Evolutionary conservation across 2,113 vertebrate genomes (phyloP).

Genomic region (Chrysemys picta): DNA sequence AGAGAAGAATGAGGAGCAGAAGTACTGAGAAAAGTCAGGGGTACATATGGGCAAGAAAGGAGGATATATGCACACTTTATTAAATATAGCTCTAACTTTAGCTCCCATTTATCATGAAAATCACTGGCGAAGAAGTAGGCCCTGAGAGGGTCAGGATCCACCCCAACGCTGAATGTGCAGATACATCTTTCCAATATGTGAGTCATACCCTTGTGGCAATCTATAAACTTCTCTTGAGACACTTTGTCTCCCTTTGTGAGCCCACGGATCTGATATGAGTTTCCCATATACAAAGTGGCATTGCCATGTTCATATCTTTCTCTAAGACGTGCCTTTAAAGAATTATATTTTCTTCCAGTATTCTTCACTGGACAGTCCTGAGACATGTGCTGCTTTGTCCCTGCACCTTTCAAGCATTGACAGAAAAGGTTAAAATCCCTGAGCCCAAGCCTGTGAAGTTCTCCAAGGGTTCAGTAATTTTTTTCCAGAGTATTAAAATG

Average conservation of each 20-base stretch:
- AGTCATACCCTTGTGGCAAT: not conserved
- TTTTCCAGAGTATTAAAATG: not conserved
- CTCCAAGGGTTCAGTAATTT: not conserved
- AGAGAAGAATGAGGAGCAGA: not conserved
- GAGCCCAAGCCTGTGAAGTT: not conserved
- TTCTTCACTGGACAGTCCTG: not conserved
- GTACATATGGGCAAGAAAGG: rapidly evolving
- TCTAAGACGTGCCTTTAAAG: not conserved
- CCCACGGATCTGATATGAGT: not conserved
- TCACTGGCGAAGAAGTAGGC: not conserved
- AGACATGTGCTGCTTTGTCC: not conserved
- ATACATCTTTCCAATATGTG: not conserved
- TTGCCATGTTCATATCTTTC: not conserved
- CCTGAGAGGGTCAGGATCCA: not conserved
- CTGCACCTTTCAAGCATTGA: not conserved
- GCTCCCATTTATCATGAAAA: not conserved
- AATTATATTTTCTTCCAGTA: not conserved
- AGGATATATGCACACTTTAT: not conserved
- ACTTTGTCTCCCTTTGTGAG: not conserved
- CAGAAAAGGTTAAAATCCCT: not conserved
- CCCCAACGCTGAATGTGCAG: not conserved
- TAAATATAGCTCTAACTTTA: not conserved
- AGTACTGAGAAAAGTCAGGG: not conserved
- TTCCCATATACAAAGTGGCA: not conserved
- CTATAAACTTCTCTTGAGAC: not conserved